Evolutionary conservation across 2,797 vertebrate genomes (phyloP).

Genomic region (Melanotaenia trifasciata): DNA sequence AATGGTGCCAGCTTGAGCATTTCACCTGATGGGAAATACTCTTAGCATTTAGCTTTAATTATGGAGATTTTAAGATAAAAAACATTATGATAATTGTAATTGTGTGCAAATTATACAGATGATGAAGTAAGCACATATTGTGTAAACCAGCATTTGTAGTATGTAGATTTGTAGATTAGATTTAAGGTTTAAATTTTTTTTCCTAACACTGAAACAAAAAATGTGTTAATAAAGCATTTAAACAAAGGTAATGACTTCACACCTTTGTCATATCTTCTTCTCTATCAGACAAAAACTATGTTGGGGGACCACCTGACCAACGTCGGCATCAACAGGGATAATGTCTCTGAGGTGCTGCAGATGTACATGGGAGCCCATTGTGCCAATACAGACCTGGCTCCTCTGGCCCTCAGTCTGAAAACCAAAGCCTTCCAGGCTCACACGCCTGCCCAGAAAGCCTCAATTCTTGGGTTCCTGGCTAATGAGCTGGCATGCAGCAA

Average conservation of each 20-base stretch:
- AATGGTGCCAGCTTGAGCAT: neutral
- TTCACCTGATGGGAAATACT: neutral
- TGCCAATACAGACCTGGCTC: slow-evolving; percentile 88
- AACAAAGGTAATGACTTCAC: neutral
- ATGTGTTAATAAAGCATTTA: neutral
- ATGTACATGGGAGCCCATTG: slow-evolving; percentile 97
- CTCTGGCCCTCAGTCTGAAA: slow-evolving; percentile 90
- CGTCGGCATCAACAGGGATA: slow-evolving; percentile 96
- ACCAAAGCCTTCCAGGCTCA: slow-evolving; percentile 99
- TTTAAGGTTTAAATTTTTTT: neutral
- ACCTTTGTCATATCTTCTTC: slow-evolving; percentile 10
- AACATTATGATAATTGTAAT: neutral
- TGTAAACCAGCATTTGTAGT: neutral
- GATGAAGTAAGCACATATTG: neutral
- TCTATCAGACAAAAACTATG: slow-evolving; percentile 92
- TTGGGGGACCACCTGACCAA: slow-evolving; percentile 96
- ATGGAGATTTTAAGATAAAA: neutral
- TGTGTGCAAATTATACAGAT: neutral
- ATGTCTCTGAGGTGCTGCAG: slow-evolving; percentile 97
- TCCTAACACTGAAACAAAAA: neutral
- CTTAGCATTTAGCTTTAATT: neutral
- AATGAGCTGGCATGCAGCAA: slow-evolving; percentile 98
- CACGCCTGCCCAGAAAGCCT: slow-evolving; percentile 93
- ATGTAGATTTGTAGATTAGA: neutral
- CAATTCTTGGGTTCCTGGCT: slow-evolving; percentile 92